These are phyloP conservation scores for Cervus canadensis DNA, from an alignment of 2,113 vertebrate species.

Conservation along the genomic window DNA sequence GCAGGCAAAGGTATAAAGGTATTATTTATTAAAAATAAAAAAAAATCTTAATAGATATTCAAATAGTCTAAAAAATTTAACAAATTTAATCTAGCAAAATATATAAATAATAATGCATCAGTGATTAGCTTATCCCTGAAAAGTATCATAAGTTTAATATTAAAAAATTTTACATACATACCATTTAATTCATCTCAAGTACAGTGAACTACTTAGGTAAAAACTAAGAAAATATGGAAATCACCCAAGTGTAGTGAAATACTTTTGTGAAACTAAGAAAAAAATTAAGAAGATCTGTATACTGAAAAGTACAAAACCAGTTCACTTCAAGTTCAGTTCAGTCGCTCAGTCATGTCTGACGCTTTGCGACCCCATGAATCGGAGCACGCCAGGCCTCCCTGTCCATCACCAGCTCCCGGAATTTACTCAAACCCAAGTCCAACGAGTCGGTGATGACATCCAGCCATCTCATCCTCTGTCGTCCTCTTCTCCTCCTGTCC, in stretches of 20 bases:
- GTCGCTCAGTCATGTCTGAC: accelerated
- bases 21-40: too few species aligned
- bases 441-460: accelerated
- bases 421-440: too few species aligned
- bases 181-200: neutral
- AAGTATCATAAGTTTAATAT: neutral
- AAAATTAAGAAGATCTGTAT: neutral
- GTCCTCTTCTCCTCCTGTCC: too few species aligned
- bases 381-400: too few species aligned
- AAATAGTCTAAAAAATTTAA: neutral
- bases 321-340: too few species aligned
- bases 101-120: neutral
- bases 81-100: neutral
- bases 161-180: neutral
- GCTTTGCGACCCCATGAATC: too few species aligned
- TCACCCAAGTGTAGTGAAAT: neutral
- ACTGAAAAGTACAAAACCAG: neutral
- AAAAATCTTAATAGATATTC: too few species aligned
- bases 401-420: too few species aligned
- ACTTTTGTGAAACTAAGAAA: neutral
- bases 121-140: neutral
- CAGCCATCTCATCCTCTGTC: too few species aligned
- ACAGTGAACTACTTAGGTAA: neutral
- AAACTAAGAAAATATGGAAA: neutral
- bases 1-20: too few species aligned